A percentile compares a stretch with the other conserved stretches of the same genome.
Evolutionary conservation across 2,797 vertebrate species (phyloP).

Genomic region (Clamator glandarius): DNA sequence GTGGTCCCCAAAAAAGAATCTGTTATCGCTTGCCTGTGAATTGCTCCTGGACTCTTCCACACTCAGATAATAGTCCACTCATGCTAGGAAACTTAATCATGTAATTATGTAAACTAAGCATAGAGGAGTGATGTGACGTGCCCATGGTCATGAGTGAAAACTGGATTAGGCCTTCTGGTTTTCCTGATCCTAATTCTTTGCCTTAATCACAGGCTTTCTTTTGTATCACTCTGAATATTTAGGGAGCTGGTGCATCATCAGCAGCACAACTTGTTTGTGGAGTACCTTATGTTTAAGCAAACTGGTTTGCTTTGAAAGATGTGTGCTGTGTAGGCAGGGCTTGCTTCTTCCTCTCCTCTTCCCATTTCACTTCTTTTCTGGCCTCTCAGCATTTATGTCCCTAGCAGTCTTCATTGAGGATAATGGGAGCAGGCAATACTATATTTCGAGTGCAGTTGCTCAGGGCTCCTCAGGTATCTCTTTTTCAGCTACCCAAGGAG

Average conservation of each 20-base stretch:
- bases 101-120: background rate
- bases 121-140: background rate
- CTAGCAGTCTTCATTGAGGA: constrained; percentile 52
- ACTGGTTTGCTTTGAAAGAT: constrained; percentile 13
- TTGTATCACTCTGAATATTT: background rate
- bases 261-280: background rate
- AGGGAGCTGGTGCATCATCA: background rate
- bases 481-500: constrained; percentile 45
- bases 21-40: background rate
- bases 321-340: background rate
- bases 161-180: background rate
- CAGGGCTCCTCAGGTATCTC: constrained; percentile 44
- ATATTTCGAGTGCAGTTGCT: constrained; percentile 66
- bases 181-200: background rate
- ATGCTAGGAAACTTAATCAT: background rate
- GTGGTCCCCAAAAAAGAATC: background rate
- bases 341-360: background rate
- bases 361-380: constrained; percentile 15
- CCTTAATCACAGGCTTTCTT: constrained; percentile 4
- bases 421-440: constrained; percentile 65
- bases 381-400: constrained; percentile 43
- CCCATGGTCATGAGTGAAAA: background rate
- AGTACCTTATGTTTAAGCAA: background rate
- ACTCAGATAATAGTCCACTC: background rate
- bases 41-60: background rate